phyloP scores from a whole-genome alignment of 1,140 invertebrate species.

The Drosophila tsacasi region DNA sequence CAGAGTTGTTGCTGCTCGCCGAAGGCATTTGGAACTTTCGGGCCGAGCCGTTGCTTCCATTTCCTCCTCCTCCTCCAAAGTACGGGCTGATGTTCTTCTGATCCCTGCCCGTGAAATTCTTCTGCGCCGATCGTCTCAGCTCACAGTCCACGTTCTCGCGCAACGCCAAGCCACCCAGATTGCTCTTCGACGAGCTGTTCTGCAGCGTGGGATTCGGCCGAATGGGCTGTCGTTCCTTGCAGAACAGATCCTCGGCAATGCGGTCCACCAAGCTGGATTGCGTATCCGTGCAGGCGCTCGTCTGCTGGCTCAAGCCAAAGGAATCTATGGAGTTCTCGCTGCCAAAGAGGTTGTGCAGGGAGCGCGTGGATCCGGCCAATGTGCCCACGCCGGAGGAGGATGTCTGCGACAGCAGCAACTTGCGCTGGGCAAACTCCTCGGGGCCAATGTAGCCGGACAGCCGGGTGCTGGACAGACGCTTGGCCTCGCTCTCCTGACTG shows the following conservation, averaged over 20 bases:
- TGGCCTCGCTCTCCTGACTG: conserved; percentile 67
- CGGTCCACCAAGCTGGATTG: conserved; percentile 68
- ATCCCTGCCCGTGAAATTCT: conserved; percentile 82
- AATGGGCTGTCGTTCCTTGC: conserved; percentile 52
- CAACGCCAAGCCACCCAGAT: conserved; percentile 69
- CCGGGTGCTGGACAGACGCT: conserved; percentile 55
- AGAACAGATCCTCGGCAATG: conserved; percentile 67
- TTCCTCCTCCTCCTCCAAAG: conserved; percentile 35
- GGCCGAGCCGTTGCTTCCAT: conserved; percentile 50
- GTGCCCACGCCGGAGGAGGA: conserved; percentile 16
- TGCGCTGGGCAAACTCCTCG: conserved; percentile 77
- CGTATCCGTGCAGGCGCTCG: conserved; percentile 27
- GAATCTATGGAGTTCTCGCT: conserved; percentile 77
- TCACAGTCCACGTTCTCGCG: conserved; percentile 80
- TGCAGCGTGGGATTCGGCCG: conserved; percentile 60
- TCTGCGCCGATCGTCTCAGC: conserved; percentile 73
- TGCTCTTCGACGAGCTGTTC: conserved; percentile 83
- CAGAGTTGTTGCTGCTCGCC: conserved; percentile 18
- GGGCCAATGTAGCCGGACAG: conserved; percentile 82
- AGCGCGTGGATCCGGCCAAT: conserved; percentile 31
- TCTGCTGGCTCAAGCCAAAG: conserved; percentile 60
- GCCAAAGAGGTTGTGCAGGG: conserved; percentile 64
- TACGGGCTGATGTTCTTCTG: conserved; percentile 78
- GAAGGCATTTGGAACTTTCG: conserved; percentile 47
- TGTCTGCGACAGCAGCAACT: conserved; percentile 54